phyloP scores from a whole-genome alignment of 2,113 vertebrate species.

The Rhineura floridana region DNA sequence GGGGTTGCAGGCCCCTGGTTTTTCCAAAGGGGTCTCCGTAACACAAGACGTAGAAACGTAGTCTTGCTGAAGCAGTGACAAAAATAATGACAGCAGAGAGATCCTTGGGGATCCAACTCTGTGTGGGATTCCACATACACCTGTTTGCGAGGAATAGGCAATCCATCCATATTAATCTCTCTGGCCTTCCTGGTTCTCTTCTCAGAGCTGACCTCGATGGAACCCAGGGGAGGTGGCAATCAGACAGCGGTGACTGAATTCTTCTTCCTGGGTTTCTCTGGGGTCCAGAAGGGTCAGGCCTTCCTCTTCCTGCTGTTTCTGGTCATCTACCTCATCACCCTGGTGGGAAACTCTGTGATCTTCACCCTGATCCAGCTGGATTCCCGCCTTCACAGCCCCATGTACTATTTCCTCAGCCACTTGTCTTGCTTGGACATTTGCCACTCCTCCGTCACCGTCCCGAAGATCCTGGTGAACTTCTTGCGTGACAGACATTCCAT shows the following conservation, averaged over 20 bases:
- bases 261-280: conserved; percentile 37
- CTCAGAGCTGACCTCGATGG: not conserved
- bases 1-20: too few relatives aligned
- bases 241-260: conserved; percentile 22
- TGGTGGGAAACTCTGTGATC: conserved; percentile 42
- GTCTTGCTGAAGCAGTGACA: too few relatives aligned
- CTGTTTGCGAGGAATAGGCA: too few relatives aligned
- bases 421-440: conserved; percentile 58
- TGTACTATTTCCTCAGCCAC: conserved; percentile 65
- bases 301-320: conserved; percentile 47
- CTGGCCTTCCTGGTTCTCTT: not conserved
- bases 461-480: conserved; percentile 37
- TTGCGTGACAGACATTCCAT: fast-evolving
- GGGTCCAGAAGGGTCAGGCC: fast-evolving
- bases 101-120: too few relatives aligned
- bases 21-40: too few relatives aligned
- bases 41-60: too few relatives aligned
- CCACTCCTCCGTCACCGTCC: conserved; percentile 16
- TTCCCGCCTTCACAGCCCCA: conserved; percentile 46
- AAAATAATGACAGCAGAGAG: too few relatives aligned
- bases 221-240: conserved; percentile 10
- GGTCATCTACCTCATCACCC: conserved; percentile 2
- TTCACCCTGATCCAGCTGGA: not conserved
- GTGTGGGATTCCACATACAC: too few relatives aligned
- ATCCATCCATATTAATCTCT: not conserved